Conservation (phyloP, 2,888 invertebrate species). For the Dynastes grantii region DNA sequence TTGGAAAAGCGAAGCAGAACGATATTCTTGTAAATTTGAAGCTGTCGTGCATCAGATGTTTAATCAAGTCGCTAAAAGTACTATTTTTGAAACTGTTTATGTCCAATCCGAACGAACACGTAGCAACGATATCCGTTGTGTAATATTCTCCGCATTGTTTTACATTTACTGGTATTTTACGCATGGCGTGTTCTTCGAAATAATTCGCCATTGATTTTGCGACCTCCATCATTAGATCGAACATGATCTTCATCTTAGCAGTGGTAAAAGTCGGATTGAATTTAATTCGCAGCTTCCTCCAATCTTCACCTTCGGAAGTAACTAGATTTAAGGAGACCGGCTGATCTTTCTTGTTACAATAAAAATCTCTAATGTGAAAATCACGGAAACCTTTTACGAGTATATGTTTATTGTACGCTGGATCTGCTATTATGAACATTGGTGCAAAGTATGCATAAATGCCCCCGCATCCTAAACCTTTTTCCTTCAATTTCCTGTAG, state of each 20-base stretch:
- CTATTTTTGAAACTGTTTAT: constrained; percentile 33
- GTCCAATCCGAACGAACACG: constrained; percentile 46
- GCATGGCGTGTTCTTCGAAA: constrained; percentile 63
- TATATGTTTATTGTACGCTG: constrained; percentile 38
- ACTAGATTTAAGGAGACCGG: constrained; percentile 41
- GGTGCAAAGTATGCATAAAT: constrained; percentile 37
- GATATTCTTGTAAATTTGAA: neutral
- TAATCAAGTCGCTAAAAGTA: neutral
- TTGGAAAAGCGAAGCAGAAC: constrained; percentile 16
- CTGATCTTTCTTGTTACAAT: constrained; percentile 42
- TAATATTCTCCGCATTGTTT: constrained; percentile 60
- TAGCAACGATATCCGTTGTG: constrained; percentile 69
- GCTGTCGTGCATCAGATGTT: neutral
- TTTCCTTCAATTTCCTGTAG: constrained; percentile 32
- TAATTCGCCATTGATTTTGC: constrained; percentile 21
- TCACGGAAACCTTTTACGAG: constrained; percentile 42
- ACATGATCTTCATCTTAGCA: constrained; percentile 77
- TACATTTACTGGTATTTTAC: constrained; percentile 61
- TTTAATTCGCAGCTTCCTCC: constrained; percentile 38
- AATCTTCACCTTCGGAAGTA: constrained; percentile 32
- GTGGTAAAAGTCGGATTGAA: constrained; percentile 69
- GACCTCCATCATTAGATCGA: constrained; percentile 61
- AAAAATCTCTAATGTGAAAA: constrained; percentile 41
- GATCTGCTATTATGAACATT: constrained; percentile 37
- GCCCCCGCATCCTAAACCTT: constrained; percentile 47